Conservation (phyloP, 2,797 vertebrate species). For the Octomys mimax region DNA sequence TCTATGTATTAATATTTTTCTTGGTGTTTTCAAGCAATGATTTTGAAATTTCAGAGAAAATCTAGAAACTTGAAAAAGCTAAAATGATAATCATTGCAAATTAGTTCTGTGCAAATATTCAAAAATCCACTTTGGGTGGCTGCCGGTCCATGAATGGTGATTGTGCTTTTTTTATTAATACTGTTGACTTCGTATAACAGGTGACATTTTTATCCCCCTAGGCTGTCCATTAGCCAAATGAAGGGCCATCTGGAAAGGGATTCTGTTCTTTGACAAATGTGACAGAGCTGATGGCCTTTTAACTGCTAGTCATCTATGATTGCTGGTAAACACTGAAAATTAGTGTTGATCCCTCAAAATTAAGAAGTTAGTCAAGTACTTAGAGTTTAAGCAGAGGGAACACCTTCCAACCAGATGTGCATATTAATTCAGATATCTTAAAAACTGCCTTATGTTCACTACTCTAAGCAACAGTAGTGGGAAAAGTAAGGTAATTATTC, state of each 20-base stretch:
- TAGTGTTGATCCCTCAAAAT: slow-evolving; percentile 89
- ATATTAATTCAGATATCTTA: slow-evolving; percentile 78
- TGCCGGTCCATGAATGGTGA: slow-evolving; percentile 84
- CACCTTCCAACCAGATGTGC: slow-evolving; percentile 86
- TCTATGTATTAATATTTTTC: background rate
- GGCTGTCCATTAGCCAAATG: slow-evolving; percentile 92
- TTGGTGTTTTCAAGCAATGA: background rate
- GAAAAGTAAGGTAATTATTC: slow-evolving; percentile 9
- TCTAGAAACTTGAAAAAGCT: slow-evolving; percentile 66
- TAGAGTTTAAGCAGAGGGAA: slow-evolving; percentile 84
- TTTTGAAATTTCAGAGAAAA: slow-evolving; percentile 4
- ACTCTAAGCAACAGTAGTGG: slow-evolving; percentile 25
- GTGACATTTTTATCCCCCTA: slow-evolving; percentile 91
- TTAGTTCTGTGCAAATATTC: slow-evolving; percentile 71
- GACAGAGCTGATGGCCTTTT: slow-evolving; percentile 92
- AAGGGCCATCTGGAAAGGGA: slow-evolving; percentile 91
- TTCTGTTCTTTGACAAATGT: slow-evolving; percentile 91
- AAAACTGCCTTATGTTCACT: background rate
- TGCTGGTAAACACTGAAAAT: slow-evolving; percentile 90
- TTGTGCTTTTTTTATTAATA: slow-evolving; percentile 89
- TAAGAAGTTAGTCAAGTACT: slow-evolving; percentile 88
- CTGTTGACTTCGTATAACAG: slow-evolving; percentile 89
- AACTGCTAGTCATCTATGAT: slow-evolving; percentile 92
- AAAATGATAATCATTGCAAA: slow-evolving; percentile 72
- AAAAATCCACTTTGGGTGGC: slow-evolving; percentile 77